Base-by-base conservation (phyloP, 1,140 invertebrate species). In the Pseudomyrmex pallidus region DNA sequence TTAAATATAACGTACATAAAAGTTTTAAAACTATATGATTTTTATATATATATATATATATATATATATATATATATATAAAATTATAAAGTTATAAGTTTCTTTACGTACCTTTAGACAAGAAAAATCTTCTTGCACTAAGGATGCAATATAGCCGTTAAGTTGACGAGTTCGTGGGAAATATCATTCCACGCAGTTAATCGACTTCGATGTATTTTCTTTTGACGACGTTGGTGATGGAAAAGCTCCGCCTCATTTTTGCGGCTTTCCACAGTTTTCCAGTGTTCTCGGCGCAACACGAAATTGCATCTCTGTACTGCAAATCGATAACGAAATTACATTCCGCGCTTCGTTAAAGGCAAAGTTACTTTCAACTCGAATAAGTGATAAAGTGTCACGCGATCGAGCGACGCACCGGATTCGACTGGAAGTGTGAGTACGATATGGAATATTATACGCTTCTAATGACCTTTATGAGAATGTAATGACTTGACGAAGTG, bases 311-410 rank as follows among this genome's bases (percentile, higher is more conserved):
- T 15, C 15, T 10, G 25, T 15, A 13, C 54, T 48, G 66, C 54
- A 61, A 70, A 72, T 80, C 76, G 54, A 48, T 63, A 82, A 74
- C 70, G 48, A 76, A 82, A 82, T 73, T 74, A 82, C 50, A 82
- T 74, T 54, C 50, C 48, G 59, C 48, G 59, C 20, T 73, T 66
- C 50, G 70, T 62, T 74, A 74, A 73, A 82, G 59, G 25, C 46
- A 7, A 63, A 74, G 57, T 82, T 62, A 74, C 70, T 82, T 82
- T 48, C 59, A 76, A 63, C 35, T 74, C 68, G 56, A 12, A 61
- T 12, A n/a, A n/a, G 56, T 46, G 57, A 64, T 64, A 74, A 82
- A 74, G 70, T 82, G n/a, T n/a, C n/a, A n/a, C 77, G n/a, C 57
- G 44, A 80, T 70, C 52, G 54, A 22, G 5, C 5, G 54, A 25